Evolutionary conservation across 2,888 invertebrate species (phyloP), one percentile per base, ranked within the genome.

Genomic region (Chaitophorus viminalis): DNA sequence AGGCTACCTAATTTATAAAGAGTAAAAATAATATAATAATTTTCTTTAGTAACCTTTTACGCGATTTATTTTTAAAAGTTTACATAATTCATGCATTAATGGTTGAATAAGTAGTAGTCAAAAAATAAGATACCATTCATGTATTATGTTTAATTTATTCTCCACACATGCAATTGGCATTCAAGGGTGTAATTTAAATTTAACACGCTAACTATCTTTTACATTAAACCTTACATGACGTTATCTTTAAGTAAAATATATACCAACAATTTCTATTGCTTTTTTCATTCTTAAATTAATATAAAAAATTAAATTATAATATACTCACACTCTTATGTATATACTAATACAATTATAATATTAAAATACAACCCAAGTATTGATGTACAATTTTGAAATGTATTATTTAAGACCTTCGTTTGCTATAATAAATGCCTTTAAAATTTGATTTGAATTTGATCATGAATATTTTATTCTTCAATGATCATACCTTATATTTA

Each of bases 41-140:
- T 14, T 54, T 74, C 29, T 82, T 74, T 74, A 60, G 52, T 74
- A 54, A 82, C 54, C 60, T 74, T 33, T 3, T 36, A 74, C 54
- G n/a, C 2, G 8, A 52, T 52, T 74, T 74, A 36, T 29, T 36
- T 8, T 74, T 39, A 31, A 46, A 76, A 84, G 65, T 65, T 68
- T 75, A 46, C 25, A 84, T 84, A 46, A 84, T 65, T 83, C 31
- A 1, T 25, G 31, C 31, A 76, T 31, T 31, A 84, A 68, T 9
- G 8, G 21, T 68, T 25, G 31, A 76, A 65, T 65, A 46, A 84
- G 65, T 84, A 17, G 36, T 29, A 31, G 11, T 36, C 1, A 6
- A 75, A 75, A 82, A 54, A 75, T 33, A 82, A 33, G 4, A 3
- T 70, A 31, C 39, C 14, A 39, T 39, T 5, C 36, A 60, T 8